Conservation (phyloP, 2,797 vertebrate species). For the Alfaro cultratus region DNA sequence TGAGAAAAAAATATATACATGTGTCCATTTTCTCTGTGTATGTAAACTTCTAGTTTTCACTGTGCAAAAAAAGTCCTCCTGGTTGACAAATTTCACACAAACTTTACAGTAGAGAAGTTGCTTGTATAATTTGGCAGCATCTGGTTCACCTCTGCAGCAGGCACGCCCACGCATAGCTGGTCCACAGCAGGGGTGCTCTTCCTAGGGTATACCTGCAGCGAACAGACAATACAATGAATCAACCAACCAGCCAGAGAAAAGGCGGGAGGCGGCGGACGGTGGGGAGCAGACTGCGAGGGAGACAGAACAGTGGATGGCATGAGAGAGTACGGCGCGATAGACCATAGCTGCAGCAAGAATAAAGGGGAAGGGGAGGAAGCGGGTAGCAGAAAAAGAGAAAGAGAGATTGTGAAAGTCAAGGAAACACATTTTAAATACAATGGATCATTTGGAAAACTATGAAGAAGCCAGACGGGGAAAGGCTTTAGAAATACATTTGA, state of each 20-base stretch:
- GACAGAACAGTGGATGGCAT: conserved; percentile 45
- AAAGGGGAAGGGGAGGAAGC: conserved; percentile 44
- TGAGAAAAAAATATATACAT: background rate
- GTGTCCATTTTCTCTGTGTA: background rate
- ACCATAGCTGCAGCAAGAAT: conserved; percentile 55
- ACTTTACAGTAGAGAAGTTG: conserved; percentile 29
- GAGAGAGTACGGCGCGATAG: conserved; percentile 66
- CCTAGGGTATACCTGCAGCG: conserved; percentile 88
- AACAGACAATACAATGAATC: conserved; percentile 72
- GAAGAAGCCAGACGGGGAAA: conserved; percentile 56
- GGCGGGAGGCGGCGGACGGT: conserved; percentile 25
- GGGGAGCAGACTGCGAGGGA: conserved; percentile 47
- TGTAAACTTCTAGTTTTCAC: background rate
- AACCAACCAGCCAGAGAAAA: conserved; percentile 44
- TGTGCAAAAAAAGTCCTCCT: background rate
- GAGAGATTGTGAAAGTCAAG: conserved; percentile 19
- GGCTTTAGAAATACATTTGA: conserved; percentile 30
- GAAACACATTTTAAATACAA: conserved; percentile 52
- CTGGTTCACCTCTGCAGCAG: conserved; percentile 89
- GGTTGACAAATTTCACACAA: conserved; percentile 8
- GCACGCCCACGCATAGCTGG: conserved; percentile 91
- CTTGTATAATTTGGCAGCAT: conserved; percentile 39
- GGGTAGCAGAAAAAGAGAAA: conserved; percentile 38
- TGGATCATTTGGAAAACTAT: conserved; percentile 61
- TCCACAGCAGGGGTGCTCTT: conserved; percentile 94